Base-by-base conservation (phyloP, 37 sponge, comb jelly and placozoan species). In the Halichondria panicea region DNA sequence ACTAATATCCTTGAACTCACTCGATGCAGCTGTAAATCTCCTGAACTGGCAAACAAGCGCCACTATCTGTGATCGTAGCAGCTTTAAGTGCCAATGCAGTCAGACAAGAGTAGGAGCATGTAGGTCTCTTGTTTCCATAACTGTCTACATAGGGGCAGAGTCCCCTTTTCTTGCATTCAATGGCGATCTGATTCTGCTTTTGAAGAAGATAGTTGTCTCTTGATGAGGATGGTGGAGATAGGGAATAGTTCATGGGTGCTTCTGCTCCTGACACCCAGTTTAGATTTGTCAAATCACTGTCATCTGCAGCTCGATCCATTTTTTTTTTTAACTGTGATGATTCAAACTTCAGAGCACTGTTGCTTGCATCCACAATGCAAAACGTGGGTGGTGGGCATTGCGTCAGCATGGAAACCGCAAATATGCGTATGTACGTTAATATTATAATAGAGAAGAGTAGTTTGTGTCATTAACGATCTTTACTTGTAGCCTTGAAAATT, bases 41-140 rank as follows among this genome's bases (percentile, higher is more conserved):
- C 39, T 69, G 61, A 7, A 92, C 92, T 43, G 88, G 88, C n/a
- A 92, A 68, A 5, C 68, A 77, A 3, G 72, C 74, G 22, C 31
- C 64, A 12, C 22, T 19, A 36, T 27, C 24, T 55, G 21, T n/a
- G n/a, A n/a, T n/a, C n/a, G n/a, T 28, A n/a, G 66, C 68, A 31
- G 83, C 81, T 43, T 78, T 78, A 32, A 92, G 48, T 24, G 92
- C 92, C 88, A 92, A 79, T 30, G 71, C 84, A 46, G 87, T 92
- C 52, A 92, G 84, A 80, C 92, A 87, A 33, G 92, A 66, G 70
- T 92, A 92, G 27, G 88, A 87, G 63, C 79, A 92, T 39, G 65
- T 69, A 0, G 92, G 92, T 42, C 55, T 82, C 43, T 54, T 38
- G 28, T 59, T 4, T 32, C 15, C 52, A 48, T 15, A 18, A 48